Base-by-base conservation (phyloP, 2,888 invertebrate genomes). In the Dicyrtomina minuta region DNA sequence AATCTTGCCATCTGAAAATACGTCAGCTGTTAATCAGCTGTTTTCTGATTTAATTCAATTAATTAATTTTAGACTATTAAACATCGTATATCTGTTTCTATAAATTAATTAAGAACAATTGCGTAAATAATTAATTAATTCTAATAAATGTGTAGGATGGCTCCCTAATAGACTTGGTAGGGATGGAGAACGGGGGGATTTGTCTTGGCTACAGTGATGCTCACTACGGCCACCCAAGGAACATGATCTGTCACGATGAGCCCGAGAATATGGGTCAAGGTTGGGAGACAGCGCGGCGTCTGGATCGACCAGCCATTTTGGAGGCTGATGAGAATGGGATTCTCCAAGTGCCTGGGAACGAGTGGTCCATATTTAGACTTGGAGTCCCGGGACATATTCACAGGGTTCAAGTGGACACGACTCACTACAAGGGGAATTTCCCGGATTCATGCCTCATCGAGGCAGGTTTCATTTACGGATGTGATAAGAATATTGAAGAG, bases 201-300 rank as follows among this genome's bases (percentile, higher is more conserved):
- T 87, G 87, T 73, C 70, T 80, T 81, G 85, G 83, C 20, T 87
- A 84, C 79, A 87, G 87, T 27, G 86, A 88, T 77, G 88, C 88
- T 3, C 88, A 88, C 80, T 88, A 84, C 77, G 88, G 88, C 0
- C 87, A 88, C 79, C 88, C 88, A 0, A 82, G 84, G 24, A 87
- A 87, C 77, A 82, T 88, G 72, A 86, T 87, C 60, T 84, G 85
- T 72, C 84, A 85, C 0, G 82, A 82, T 66, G 83, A 83, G 71
- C 84, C 85, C 41, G 76, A 81, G 5, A 83, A 83, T 60, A 88
- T 88, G 87, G 84, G 84, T 0, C 88, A 88, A 73, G 88, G 88
- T 0, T 88, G 88, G 88, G 88, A 88, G 79, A 88, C 88, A 0
- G 88, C 88, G 0, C 81, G 88, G 66, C 81, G 87, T 62, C 80